Evolutionary conservation across 2,797 vertebrate species (phyloP).

Genomic region (Gouania willdenowi): DNA sequence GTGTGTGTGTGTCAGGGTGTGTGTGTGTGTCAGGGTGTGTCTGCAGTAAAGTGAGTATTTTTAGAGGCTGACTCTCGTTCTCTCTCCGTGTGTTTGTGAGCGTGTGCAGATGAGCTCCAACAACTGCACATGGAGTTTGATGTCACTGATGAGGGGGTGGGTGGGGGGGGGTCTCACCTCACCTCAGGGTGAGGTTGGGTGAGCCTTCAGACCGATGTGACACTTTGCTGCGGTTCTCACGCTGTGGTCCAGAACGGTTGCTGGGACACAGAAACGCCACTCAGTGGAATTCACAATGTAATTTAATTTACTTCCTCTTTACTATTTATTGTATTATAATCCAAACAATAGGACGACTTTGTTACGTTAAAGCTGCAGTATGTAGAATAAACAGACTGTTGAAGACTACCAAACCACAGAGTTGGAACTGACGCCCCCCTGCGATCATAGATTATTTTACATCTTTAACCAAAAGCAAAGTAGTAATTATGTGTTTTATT

Average conservation of each 20-base stretch:
- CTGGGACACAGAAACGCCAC: constrained; percentile 3
- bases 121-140: constrained; percentile 45
- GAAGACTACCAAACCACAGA: too few relatives aligned
- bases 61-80: constrained; percentile 3
- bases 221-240: constrained; percentile 4
- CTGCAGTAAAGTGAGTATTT: constrained; percentile 26
- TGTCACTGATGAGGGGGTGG: constrained; percentile 7
- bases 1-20: too few relatives aligned
- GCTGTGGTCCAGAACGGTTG: constrained; percentile 20
- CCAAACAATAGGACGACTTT: too few relatives aligned
- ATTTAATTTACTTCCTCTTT: too few relatives aligned
- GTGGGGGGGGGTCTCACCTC: not conserved
- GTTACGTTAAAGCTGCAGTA: too few relatives aligned
- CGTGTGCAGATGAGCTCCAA: constrained; percentile 15
- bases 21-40: not conserved
- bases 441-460: too few relatives aligned
- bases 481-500: too few relatives aligned
- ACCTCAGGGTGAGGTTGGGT: constrained; percentile 10
- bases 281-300: too few relatives aligned
- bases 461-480: too few relatives aligned
- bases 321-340: too few relatives aligned
- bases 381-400: too few relatives aligned
- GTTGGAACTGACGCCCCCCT: too few relatives aligned
- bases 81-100: constrained; percentile 20
- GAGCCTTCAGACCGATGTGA: constrained; percentile 4